Evolutionary conservation across 2,888 invertebrate genomes (phyloP).

Genomic region (Trissolcus brochymenae): DNA sequence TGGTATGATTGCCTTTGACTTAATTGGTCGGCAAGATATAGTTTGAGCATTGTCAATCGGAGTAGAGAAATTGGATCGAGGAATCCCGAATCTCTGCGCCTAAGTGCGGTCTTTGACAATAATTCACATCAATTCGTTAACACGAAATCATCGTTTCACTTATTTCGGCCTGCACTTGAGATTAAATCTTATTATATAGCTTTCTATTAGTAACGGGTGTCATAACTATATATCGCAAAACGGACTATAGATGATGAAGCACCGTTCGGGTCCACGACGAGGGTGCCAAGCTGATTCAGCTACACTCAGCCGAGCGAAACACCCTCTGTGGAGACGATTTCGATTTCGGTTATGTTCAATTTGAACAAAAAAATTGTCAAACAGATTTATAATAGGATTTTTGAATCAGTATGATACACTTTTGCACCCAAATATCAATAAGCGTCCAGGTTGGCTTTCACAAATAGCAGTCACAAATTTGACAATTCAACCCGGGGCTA

Average conservation of each 20-base stretch:
- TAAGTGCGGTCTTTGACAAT: no score
- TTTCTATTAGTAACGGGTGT: conserved; percentile 49
- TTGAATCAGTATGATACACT: conserved; percentile 26
- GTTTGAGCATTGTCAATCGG: no score
- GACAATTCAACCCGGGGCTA: background rate
- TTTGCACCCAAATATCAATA: background rate
- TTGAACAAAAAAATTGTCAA: conserved; percentile 51
- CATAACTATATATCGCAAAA: conserved; percentile 46
- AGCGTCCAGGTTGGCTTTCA: background rate
- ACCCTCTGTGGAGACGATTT: conserved; percentile 60
- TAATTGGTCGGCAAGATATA: background rate
- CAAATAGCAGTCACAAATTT: no score
- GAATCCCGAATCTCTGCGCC: no score
- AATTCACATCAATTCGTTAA: conserved; percentile 32
- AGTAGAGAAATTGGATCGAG: no score
- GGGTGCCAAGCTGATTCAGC: conserved; percentile 73
- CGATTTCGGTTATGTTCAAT: conserved; percentile 48
- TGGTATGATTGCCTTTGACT: background rate
- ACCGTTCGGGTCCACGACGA: conserved; percentile 60
- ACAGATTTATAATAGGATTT: conserved; percentile 59
- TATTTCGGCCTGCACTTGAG: conserved; percentile 45
- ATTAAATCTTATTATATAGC: conserved; percentile 48
- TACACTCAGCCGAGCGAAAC: conserved; percentile 67
- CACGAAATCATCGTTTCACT: conserved; percentile 35
- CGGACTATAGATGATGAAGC: conserved; percentile 64